Evolutionary conservation across 1,140 invertebrate species (phyloP).

Genomic region (Lepidostoma basale): DNA sequence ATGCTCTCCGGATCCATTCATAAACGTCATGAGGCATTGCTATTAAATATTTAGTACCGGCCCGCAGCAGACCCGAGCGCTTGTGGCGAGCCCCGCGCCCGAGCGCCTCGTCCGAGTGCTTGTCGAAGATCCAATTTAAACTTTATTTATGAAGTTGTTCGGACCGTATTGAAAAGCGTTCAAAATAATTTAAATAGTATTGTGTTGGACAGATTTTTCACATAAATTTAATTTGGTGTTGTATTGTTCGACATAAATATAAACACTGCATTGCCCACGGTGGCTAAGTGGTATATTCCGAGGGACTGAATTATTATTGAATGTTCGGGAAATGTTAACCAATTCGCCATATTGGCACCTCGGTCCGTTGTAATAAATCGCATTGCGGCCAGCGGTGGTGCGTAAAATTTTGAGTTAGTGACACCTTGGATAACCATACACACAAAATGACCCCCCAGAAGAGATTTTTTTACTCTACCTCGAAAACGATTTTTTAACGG

Average conservation of each 20-base stretch:
- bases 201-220: conserved; percentile 23
- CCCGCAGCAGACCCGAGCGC: conserved; percentile 6
- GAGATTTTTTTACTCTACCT: no score
- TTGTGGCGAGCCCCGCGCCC: background rate
- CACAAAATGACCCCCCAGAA: no score
- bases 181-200: conserved; percentile 22
- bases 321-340: no score
- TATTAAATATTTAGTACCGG: conserved; percentile 38
- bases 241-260: conserved; percentile 4
- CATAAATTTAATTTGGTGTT: conserved; percentile 17
- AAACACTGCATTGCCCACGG: background rate
- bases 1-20: conserved; percentile 42
- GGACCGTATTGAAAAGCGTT: background rate
- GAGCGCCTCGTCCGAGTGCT: background rate
- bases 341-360: no score
- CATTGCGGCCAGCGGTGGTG: no score
- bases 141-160: conserved; percentile 19
- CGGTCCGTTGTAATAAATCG: no score
- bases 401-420: no score
- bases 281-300: no score
- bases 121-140: conserved; percentile 28
- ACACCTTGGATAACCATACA: no score
- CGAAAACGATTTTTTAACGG: no score
- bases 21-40: conserved; percentile 44
- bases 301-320: no score